A percentile compares a stretch with the other conserved stretches of the same genome.
Evolutionary conservation across 2,888 invertebrate species (phyloP).

Genomic region (Thera britannica): DNA sequence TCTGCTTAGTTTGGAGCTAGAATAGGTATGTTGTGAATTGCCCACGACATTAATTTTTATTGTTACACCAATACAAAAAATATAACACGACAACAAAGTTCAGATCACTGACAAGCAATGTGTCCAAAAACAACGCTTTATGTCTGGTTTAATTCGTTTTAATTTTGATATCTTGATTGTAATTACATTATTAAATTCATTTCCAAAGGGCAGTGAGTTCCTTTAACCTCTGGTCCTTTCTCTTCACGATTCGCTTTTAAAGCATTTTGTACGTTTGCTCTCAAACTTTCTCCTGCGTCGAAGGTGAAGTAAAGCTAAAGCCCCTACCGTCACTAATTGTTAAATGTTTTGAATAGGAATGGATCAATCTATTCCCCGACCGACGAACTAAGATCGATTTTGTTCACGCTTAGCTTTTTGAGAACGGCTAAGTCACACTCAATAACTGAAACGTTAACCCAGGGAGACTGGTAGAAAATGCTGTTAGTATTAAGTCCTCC

Average conservation of each 20-base stretch:
- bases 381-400: background rate
- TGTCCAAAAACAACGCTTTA: too few relatives aligned
- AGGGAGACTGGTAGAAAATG: too few relatives aligned
- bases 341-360: constrained; percentile 11
- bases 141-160: too few relatives aligned
- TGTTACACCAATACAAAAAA: too few relatives aligned
- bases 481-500: too few relatives aligned
- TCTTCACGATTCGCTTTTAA: constrained; percentile 32
- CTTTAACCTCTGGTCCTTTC: constrained; percentile 29
- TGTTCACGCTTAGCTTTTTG: constrained; percentile 1
- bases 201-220: constrained; percentile 18
- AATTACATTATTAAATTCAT: constrained; percentile 3
- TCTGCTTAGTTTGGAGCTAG: too few relatives aligned
- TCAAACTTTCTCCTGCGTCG: constrained; percentile 25
- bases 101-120: too few relatives aligned
- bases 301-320: constrained; percentile 22
- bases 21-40: too few relatives aligned
- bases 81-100: too few relatives aligned
- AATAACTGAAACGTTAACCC: too few relatives aligned
- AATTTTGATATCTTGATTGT: background rate
- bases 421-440: constrained; percentile 9
- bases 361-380: background rate
- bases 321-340: constrained; percentile 32
- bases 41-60: too few relatives aligned
- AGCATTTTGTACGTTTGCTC: constrained; percentile 30